Conservation (phyloP, 1,140 invertebrate species). For the Stratiolaelaps scimitus region DNA sequence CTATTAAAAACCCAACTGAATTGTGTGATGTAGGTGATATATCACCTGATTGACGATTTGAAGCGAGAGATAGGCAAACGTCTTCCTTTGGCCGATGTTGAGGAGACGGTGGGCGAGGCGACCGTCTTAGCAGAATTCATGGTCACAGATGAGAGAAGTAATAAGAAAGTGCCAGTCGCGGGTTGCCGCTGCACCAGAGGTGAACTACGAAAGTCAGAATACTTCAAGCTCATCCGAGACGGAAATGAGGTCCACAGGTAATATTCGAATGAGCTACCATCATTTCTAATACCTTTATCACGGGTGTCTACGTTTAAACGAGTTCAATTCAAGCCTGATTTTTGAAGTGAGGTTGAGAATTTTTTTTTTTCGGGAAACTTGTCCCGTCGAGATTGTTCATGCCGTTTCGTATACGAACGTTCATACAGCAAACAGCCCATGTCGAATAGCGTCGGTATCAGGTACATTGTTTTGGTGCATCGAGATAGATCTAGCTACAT, state of each 20-base stretch:
- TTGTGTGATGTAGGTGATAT: slow-evolving; percentile 54
- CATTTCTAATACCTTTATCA: too few species aligned
- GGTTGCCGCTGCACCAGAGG: slow-evolving; percentile 74
- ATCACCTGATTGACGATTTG: slow-evolving; percentile 74
- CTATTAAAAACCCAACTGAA: too few species aligned
- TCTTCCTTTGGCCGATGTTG: slow-evolving; percentile 56
- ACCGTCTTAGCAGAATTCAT: slow-evolving; percentile 68
- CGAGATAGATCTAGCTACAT: too few species aligned
- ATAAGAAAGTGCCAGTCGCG: slow-evolving; percentile 66
- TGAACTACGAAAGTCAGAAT: slow-evolving; percentile 52
- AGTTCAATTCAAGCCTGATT: too few species aligned
- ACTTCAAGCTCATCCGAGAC: slow-evolving; percentile 58
- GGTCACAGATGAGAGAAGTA: slow-evolving; percentile 56
- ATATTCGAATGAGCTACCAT: too few species aligned
- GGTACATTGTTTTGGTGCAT: too few species aligned
- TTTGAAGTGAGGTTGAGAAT: slow-evolving; percentile 8
- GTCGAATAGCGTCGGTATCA: too few species aligned
- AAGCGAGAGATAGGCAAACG: slow-evolving; percentile 60
- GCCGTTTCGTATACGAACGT: too few species aligned
- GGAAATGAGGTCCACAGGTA: slow-evolving; percentile 58
- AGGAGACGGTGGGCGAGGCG: slow-evolving; percentile 70
- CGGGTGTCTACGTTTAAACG: too few species aligned
- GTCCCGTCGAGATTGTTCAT: too few species aligned
- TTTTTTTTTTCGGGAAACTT: slow-evolving; percentile 26
- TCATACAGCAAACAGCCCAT: too few species aligned